These are phyloP conservation scores for Natrix natrix DNA, from an alignment of 2,797 vertebrate genomes.

Conservation along the genomic window DNA sequence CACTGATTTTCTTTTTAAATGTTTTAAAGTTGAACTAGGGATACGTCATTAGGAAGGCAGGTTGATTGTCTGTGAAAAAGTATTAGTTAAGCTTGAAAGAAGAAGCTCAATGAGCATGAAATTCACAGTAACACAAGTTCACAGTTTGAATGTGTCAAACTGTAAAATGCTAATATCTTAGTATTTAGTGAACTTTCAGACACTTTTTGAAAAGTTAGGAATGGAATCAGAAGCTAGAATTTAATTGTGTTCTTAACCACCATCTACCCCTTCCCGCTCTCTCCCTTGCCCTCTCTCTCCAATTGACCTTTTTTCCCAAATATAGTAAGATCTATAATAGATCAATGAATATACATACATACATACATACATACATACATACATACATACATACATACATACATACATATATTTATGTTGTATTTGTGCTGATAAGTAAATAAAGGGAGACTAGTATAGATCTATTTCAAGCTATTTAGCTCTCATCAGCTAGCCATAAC, in stretches of 20 bases:
- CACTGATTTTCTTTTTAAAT: constrained; percentile 9
- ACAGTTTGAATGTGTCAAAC: constrained; percentile 10
- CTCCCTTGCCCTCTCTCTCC: too few species aligned
- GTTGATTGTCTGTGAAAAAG: constrained; percentile 44
- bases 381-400: too few species aligned
- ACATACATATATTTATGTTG: too few species aligned
- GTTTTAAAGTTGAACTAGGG: constrained; percentile 34
- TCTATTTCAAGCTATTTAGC: too few species aligned
- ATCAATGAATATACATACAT: too few species aligned
- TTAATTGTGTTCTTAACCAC: not conserved
- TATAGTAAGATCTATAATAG: too few species aligned
- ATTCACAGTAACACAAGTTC: constrained; percentile 30
- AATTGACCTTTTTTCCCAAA: too few species aligned
- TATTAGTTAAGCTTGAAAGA: constrained; percentile 45
- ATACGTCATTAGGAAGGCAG: constrained; percentile 34
- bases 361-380: too few species aligned
- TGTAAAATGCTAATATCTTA: not conserved
- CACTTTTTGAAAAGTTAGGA: not conserved
- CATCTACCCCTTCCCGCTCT: too few species aligned
- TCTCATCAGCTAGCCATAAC: too few species aligned
- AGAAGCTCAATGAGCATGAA: constrained; percentile 43
- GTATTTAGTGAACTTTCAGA: not conserved
- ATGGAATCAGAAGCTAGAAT: not conserved
- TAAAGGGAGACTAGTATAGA: too few species aligned
- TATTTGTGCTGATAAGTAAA: too few species aligned